A percentile compares a stretch with the other conserved stretches of the same genome.
Evolutionary conservation across 2,888 invertebrate genomes (phyloP).

Genomic region (Metacarcinus magister): DNA sequence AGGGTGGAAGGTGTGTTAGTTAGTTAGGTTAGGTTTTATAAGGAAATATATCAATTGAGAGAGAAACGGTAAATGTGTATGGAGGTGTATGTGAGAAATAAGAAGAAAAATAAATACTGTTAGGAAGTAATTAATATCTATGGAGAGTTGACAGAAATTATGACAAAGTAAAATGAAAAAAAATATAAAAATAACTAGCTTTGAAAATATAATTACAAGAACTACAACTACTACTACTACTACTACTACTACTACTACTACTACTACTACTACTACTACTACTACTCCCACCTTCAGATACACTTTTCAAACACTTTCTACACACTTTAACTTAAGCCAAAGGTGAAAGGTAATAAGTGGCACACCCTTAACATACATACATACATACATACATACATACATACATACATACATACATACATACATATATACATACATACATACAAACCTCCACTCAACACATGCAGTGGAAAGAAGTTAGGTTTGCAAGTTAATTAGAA

Average conservation of each 20-base stretch:
- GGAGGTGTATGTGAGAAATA: too few relatives aligned
- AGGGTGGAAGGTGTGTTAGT: too few relatives aligned
- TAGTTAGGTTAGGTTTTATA: too few relatives aligned
- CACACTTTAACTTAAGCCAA: background rate
- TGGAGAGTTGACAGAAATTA: too few relatives aligned
- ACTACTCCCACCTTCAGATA: background rate
- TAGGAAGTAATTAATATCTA: too few relatives aligned
- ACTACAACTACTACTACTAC: background rate
- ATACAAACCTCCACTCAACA: background rate
- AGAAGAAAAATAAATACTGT: too few relatives aligned
- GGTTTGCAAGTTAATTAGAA: background rate
- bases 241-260: constrained; percentile 26
- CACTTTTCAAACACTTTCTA: background rate
- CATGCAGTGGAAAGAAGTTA: background rate
- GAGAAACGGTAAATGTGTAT: too few relatives aligned
- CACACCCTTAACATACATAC: background rate
- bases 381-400: background rate
- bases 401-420: too few relatives aligned
- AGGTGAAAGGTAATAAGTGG: background rate
- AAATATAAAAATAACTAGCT: too few relatives aligned
- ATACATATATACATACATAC: background rate
- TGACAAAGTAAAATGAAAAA: too few relatives aligned
- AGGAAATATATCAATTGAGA: too few relatives aligned
- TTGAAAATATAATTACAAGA: background rate
- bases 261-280: background rate